Evolutionary conservation across 2,797 vertebrate genomes (phyloP), one percentile per base, ranked within the genome.

Genomic region (Petrocephalus sullivani): DNA sequence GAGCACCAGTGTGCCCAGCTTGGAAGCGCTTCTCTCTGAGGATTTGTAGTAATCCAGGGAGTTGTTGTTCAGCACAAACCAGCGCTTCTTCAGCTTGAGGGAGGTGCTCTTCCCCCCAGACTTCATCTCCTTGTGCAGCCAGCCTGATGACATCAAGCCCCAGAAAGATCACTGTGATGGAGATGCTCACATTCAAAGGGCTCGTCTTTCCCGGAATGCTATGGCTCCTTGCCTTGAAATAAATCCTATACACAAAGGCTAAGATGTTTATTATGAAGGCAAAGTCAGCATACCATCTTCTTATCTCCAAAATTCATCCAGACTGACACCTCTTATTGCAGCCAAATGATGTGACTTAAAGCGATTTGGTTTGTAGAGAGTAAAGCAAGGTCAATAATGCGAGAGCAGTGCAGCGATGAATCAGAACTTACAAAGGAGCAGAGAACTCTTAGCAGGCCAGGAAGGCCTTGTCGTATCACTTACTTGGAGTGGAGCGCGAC

Each of bases 41-140:
- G 97, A 97, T 92, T 97, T 98, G 92, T 98, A 98, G 88, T 98
- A 98, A 91, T 98, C 97, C 0, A 98, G 93, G 16, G 97, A 97
- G 92, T 95, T 98, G 60, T 92, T 95, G 85, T 97, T 98, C 91
- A 98, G 95, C 87, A 98, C 96, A 91, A 98, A 98, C 97, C 97
- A 98, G 91, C 97, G 97, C 88, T 97, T 97, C 95, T 98, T 98
- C 93, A 98, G 95, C 93, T 98, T 98, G 91, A 98, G 94, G 82
- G 97, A 97, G 0, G 96, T 96, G 90, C 95, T 96, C 91, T 97
- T 98, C 49, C 93, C 95, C 90, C 95, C 96, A 10, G 95, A 96
- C 91, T 96, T 97, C 92, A 98, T 97, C 92, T 98, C 97, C 91
- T 98, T 98, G 88, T 98, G 96, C 28, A 98, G 93, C 97, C 97